Evolutionary conservation across 2,113 vertebrate genomes (phyloP), one percentile per base, ranked within the genome.

Genomic region (Syrrhaptes paradoxus): DNA sequence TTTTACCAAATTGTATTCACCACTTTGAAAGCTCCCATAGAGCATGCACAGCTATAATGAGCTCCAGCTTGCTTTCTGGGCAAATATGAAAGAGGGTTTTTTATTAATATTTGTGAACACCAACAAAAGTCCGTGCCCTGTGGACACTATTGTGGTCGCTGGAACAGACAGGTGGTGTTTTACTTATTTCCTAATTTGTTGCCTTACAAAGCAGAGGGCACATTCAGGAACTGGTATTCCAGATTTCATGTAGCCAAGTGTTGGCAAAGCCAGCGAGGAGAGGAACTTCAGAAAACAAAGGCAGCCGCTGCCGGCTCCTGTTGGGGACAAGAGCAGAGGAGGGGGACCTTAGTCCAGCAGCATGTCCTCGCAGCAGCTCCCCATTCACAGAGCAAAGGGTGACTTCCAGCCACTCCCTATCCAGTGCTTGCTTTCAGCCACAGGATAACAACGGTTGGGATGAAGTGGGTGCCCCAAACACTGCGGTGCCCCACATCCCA

Each of bases 1-100:
- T 95, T 96, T 95, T 95, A 87, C 93, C 76, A 73, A 58, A 36
- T 36, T 36, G 36, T 36, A 36, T 46, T 87, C 38, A 77, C 63
- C 85, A 54, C 68, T 93, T 94, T 82, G 36, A 85, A 91, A 94
- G 41, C 73, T 87, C 85, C 41, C 76, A 63, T 48, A 83, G 87
- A 95, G 72, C 52, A 7, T 1, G 32, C 38, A 76, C 38, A 76
- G 81, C 78, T 90, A 13, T 75, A 90, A 67, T 55, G 54, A 96
- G 62, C 46, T 85, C 36, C 36, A 74, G 58, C 65, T 86, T 82
- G n/a, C 61, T 91, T 62, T 38, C 21, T 9, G 58, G n/a, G 48
- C 61, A 91, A 82, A 84, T 73, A 75, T 11, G 62, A 90, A 91
- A 66, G 45, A 90, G 32, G 32, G 65, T 11, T 76, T 81, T 54